These are phyloP conservation scores for Agriopis leucophaearia DNA, from an alignment of 2,888 invertebrate genomes.

Conservation along the genomic window DNA sequence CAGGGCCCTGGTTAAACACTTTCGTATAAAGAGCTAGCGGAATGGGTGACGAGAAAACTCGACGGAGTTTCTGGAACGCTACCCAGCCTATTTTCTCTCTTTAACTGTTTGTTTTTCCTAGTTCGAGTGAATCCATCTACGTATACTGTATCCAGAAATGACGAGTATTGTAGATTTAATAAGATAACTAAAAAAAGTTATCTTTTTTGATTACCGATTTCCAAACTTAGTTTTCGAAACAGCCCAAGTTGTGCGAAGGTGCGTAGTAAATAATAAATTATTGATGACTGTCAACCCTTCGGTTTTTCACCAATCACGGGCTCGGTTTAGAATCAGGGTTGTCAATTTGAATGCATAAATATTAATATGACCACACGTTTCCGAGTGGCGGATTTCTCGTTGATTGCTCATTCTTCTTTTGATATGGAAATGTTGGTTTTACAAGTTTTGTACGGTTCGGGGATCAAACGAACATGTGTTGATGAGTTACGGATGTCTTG, in stretches of 20 bases:
- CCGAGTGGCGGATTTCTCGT: slow-evolving; percentile 47
- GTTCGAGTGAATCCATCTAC: too few species aligned
- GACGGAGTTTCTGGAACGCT: too few species aligned
- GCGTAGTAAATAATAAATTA: background rate
- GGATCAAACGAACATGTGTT: slow-evolving; percentile 14
- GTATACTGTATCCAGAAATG: too few species aligned
- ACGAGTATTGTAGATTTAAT: too few species aligned
- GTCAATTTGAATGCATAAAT: slow-evolving; percentile 62
- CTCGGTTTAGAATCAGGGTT: slow-evolving; percentile 44
- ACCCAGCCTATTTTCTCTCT: too few species aligned
- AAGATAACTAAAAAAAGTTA: too few species aligned
- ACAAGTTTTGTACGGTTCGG: slow-evolving; percentile 32
- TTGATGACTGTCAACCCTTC: slow-evolving; percentile 55
- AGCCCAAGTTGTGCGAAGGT: background rate
- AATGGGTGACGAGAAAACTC: too few species aligned
- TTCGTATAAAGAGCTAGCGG: too few species aligned
- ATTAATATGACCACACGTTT: slow-evolving; percentile 55
- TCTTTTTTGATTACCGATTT: background rate
- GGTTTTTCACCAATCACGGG: slow-evolving; percentile 54
- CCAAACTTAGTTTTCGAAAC: background rate
- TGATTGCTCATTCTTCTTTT: slow-evolving; percentile 50
- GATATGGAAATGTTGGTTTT: slow-evolving; percentile 47
- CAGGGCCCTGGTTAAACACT: too few species aligned
- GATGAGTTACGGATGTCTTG: background rate
- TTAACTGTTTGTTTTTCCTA: too few species aligned